Base-by-base conservation (phyloP, 2,113 vertebrate genomes). In the Andinoacara biseriatus region DNA sequence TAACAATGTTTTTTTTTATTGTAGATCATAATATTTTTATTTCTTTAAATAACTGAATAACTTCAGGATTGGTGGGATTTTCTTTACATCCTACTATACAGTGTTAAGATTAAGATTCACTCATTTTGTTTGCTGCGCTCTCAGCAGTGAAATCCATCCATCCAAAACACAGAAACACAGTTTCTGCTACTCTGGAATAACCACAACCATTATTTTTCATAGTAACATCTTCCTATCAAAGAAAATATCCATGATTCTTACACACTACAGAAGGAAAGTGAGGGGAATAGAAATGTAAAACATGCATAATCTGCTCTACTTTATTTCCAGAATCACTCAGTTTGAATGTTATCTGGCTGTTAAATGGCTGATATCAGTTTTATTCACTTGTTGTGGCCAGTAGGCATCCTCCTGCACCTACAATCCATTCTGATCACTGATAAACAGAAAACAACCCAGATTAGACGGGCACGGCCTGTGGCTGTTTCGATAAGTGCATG, bases 131-230 rank as follows among this genome's bases (percentile, higher is more conserved):
- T 20, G 10, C 15, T 31, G 43, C 52, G 3, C 65, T 52, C 65
- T 52, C 18, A 72, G 10, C 46, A 52, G 17, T 72, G 46, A 52
- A 72, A 52, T 72, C 65, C 65, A 52, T 72, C 24, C 46, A 52
- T 72, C 46, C 65, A 72, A 52, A 72, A 69, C 40, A 24, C 65
- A 69, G 65, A 69, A 69, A 49, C 65, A 69, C 46, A 10, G 24
- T 24, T 10, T 69, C 65, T 69, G 1, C 65, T 29, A 49, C 40
- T 69, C 15, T 69, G 43, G 40, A 69, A 49, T 69, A 49, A 49
- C 26, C 43, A 49, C 43, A 49, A 24, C 22, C 24, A 49, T 29
- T 49, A 24, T 29, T 69, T 69, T 69, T 69, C 63, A 69, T 22
- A 20, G 40, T 29, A 69, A 69, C 40, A 46, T 26, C 24, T 67